Conservation (phyloP, 2,113 vertebrate genomes). For the Tachycineta bicolor region DNA sequence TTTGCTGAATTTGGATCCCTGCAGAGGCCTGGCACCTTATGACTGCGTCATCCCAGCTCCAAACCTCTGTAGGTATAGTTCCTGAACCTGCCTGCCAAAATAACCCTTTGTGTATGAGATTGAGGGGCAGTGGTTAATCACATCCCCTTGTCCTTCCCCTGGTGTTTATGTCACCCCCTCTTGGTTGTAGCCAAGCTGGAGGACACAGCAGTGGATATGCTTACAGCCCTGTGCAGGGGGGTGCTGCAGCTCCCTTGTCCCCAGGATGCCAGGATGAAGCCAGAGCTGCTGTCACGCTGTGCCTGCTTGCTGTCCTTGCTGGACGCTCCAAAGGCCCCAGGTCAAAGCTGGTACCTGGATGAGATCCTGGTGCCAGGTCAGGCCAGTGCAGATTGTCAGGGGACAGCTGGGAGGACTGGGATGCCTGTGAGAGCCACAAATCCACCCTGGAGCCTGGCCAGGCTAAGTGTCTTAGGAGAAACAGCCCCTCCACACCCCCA, state of each 20-base stretch:
- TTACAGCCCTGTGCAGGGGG: neutral
- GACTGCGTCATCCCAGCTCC: neutral
- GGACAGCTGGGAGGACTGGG: constrained; percentile 59
- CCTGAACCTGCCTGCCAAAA: neutral
- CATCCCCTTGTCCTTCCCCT: neutral
- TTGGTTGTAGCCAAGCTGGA: neutral
- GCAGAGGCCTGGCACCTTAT: neutral
- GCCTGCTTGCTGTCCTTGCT: neutral
- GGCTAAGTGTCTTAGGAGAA: neutral
- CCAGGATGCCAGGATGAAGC: neutral
- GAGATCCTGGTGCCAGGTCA: neutral
- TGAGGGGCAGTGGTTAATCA: accelerated
- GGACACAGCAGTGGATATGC: neutral
- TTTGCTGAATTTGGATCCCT: neutral
- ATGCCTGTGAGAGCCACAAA: constrained; percentile 42
- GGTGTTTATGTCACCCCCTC: neutral
- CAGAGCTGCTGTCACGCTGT: accelerated
- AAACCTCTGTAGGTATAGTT: accelerated
- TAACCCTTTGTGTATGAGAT: accelerated
- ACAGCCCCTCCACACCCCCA: neutral
- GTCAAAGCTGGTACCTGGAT: neutral
- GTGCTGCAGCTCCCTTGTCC: neutral
- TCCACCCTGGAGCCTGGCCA: constrained; percentile 41
- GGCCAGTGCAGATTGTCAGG: constrained; percentile 21
- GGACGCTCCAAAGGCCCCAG: accelerated